Base-by-base conservation (phyloP, 2,888 invertebrate genomes). In the Campoplex capitator region DNA sequence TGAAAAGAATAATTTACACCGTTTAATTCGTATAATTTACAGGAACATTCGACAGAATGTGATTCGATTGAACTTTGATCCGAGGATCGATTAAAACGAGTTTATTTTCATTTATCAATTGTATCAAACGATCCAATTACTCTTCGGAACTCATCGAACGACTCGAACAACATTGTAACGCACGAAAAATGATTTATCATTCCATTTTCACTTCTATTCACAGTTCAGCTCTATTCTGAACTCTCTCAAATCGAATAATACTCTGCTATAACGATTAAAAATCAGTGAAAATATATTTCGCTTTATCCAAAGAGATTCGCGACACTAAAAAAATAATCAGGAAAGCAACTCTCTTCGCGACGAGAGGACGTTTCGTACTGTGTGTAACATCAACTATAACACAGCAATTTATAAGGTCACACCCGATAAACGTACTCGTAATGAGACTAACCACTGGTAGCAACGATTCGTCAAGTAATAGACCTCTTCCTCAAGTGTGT, bases 361-460 rank as follows among this genome's bases (percentile, higher is more conserved):
- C 85, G 87, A 79, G 80, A 65, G 58, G 76, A 71, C 71, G 77
- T 80, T 83, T 76, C 83, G 85, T 79, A 83, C 87, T 83, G 85
- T 85, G 85, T 85, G 85, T 79, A 78, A 85, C 58, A 79, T 76
- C 79, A 83, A 85, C 79, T 87, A 83, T 77, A 83, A 85, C 78
- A 83, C 74, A 80, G 85, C 76, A 80, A 85, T 85, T 83, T 87
- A 85, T 87, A 84, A 88, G 86, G 88, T 88, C 85, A 88, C 87
- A 89, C 84, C 88, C 89, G 92, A 91, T 92, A 92, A 92, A 90
- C 91, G 91, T 38, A 83, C 90, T 88, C 90, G 90, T 90, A 92
- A 92, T 92, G 89, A 90, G 90, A 89, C 91, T 92, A 92, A 91
- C 91, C 87, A 92, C 89, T 83, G 87, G 82, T 76, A 83, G 85